A percentile compares a stretch with the other conserved stretches of the same genome.
Evolutionary conservation across 2,888 invertebrate species (phyloP).

Genomic region (Lysandra bellargus): DNA sequence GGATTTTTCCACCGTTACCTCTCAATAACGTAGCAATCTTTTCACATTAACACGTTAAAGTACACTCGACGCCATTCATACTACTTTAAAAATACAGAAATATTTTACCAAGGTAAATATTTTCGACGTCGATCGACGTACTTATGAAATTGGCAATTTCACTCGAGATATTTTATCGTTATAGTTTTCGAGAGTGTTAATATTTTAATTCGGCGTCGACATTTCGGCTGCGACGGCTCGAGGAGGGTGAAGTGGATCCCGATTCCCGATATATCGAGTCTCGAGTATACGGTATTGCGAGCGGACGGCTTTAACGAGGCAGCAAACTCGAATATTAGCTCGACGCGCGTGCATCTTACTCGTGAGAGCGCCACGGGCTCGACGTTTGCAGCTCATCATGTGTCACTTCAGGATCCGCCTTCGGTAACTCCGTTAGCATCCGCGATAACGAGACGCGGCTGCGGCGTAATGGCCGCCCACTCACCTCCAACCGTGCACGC

Average conservation of each 20-base stretch:
- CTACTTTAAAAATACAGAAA: slow-evolving; percentile 23
- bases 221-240: slow-evolving; percentile 60
- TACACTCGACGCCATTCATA: slow-evolving; percentile 8
- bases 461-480: slow-evolving; percentile 51
- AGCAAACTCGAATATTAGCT: background rate
- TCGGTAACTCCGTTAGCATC: slow-evolving; percentile 47
- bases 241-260: slow-evolving; percentile 56
- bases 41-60: slow-evolving; percentile 23
- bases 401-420: slow-evolving; percentile 52
- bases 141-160: slow-evolving; percentile 5
- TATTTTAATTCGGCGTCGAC: slow-evolving; percentile 78
- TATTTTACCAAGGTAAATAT: slow-evolving; percentile 20
- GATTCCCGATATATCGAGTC: background rate
- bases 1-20: slow-evolving; percentile 17
- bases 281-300: background rate
- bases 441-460: slow-evolving; percentile 50
- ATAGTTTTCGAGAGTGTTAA: slow-evolving; percentile 37
- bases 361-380: slow-evolving; percentile 37
- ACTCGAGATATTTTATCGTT: slow-evolving; percentile 10
- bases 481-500: slow-evolving; percentile 46
- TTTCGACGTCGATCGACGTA: slow-evolving; percentile 21
- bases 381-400: slow-evolving; percentile 50
- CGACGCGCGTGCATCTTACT: slow-evolving; percentile 15
- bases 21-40: slow-evolving; percentile 22
- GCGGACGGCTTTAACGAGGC: background rate